phyloP scores from a whole-genome alignment of 2,797 vertebrate genomes.

The Limnodromus scolopaceus region DNA sequence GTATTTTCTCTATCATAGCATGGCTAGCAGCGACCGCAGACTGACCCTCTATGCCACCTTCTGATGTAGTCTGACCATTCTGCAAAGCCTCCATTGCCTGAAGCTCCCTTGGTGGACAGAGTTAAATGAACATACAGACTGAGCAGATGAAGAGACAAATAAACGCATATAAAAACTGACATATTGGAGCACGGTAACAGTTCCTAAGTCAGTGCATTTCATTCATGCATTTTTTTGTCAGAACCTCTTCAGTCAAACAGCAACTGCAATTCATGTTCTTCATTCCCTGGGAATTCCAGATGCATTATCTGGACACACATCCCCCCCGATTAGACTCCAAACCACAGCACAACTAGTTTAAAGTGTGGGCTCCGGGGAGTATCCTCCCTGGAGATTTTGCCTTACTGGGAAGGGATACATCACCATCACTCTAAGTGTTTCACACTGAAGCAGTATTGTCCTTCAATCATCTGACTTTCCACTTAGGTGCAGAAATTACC shows the following conservation, averaged over 20 bases:
- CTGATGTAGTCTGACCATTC: slow-evolving; percentile 87
- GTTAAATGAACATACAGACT: slow-evolving; percentile 38
- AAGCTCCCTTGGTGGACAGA: slow-evolving; percentile 86
- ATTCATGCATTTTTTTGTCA: not conserved
- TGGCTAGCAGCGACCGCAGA: slow-evolving; percentile 95
- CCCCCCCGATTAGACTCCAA: not conserved
- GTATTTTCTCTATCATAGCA: slow-evolving; percentile 96
- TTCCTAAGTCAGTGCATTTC: not conserved
- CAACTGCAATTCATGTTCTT: not conserved
- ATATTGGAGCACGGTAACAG: not conserved
- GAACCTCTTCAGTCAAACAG: not conserved
- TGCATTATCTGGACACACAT: not conserved
- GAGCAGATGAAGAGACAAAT: slow-evolving; percentile 12
- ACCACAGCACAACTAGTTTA: not conserved
- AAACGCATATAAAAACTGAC: not conserved
- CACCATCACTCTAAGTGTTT: not conserved
- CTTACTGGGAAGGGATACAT: not conserved
- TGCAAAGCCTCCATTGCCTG: slow-evolving; percentile 95
- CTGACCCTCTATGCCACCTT: slow-evolving; percentile 91
- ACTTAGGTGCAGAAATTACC: not conserved
- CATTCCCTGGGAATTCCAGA: not conserved
- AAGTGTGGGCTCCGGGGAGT: not conserved
- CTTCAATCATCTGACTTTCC: not conserved
- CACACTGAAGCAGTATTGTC: not conserved
- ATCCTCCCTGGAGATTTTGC: not conserved